Conservation (phyloP, 2,797 vertebrate genomes). For the Sternotherus odoratus region DNA sequence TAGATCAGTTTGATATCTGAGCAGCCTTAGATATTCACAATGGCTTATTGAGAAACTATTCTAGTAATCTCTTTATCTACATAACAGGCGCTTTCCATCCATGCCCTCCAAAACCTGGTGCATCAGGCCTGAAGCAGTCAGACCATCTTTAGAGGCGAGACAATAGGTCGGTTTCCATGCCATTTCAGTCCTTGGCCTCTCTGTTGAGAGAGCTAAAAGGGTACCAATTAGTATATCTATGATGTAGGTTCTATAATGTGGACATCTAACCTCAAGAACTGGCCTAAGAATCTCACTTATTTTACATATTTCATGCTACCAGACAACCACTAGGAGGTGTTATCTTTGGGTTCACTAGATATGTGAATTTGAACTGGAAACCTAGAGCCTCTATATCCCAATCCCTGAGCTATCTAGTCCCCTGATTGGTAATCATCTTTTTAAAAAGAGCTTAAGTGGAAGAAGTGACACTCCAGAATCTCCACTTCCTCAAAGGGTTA, state of each 20-base stretch:
- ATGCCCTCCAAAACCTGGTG: neutral
- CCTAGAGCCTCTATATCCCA: neutral
- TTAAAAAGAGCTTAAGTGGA: neutral
- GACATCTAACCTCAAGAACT: neutral
- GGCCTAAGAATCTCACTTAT: neutral
- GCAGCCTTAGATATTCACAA: neutral
- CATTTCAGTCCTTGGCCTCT: conserved; percentile 20
- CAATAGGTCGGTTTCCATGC: neutral
- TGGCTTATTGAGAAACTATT: neutral
- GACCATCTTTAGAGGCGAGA: neutral
- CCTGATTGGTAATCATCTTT: neutral
- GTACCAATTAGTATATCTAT: neutral
- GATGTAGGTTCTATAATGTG: neutral
- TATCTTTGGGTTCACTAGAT: neutral
- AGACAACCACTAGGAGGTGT: neutral
- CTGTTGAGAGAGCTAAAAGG: neutral
- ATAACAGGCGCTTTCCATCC: neutral
- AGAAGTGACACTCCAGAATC: neutral
- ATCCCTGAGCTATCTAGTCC: neutral
- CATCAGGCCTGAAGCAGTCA: neutral
- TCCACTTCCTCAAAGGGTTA: neutral
- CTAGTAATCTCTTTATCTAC: neutral
- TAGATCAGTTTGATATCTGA: neutral
- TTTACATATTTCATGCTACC: neutral
- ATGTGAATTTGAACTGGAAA: neutral